Evolutionary conservation across 1,140 invertebrate genomes (phyloP).

Genomic region (Penaeus chinensis): DNA sequence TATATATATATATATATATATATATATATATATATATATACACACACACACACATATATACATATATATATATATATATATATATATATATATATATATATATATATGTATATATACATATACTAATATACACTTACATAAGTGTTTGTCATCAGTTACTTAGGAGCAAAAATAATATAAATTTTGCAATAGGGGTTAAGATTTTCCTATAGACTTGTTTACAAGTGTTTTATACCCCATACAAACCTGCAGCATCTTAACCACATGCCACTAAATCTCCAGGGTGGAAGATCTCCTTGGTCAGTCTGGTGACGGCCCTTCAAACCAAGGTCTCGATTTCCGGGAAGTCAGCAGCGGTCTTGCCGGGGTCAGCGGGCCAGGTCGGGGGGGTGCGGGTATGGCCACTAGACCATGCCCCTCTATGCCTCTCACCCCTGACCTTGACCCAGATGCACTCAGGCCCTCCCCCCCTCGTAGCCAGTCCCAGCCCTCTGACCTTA

Average conservation of each 20-base stretch:
- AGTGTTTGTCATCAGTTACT: no score
- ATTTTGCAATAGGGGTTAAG: no score
- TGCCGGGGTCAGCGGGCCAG: conserved; percentile 44
- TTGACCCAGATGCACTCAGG: conserved; percentile 55
- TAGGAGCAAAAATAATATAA: no score
- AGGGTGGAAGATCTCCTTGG: conserved; percentile 62
- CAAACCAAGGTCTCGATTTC: conserved; percentile 61
- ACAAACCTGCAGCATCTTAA: not conserved
- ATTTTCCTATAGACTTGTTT: no score
- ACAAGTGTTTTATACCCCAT: not conserved
- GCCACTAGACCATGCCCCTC: conserved; percentile 57
- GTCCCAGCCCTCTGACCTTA: conserved; percentile 70
- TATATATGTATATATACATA: no score
- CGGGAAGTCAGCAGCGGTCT: conserved; percentile 57
- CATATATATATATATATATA: no score
- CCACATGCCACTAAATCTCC: not conserved
- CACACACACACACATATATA: no score
- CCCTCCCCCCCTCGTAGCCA: conserved; percentile 67
- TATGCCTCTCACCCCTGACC: conserved; percentile 62
- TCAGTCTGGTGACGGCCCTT: conserved; percentile 41
- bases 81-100: no score
- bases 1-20: no score
- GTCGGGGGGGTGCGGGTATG: conserved; percentile 41
- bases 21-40: no score
- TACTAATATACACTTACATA: no score